A percentile compares a stretch with the other conserved stretches of the same genome.
phyloP scores from a whole-genome alignment of 2,113 vertebrate species.

The Corvus cornix region DNA sequence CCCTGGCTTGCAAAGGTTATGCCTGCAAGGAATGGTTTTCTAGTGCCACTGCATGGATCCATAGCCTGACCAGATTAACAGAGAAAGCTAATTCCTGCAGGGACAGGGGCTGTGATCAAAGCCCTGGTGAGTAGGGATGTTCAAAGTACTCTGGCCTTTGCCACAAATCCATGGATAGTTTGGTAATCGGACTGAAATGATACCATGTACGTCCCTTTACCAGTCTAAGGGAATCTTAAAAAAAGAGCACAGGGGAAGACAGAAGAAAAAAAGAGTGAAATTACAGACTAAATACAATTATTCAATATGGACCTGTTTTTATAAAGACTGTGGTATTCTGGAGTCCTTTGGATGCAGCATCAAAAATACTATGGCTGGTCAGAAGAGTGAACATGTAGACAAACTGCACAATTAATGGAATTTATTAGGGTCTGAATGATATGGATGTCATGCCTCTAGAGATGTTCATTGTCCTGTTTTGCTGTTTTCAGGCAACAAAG shows the following conservation, averaged over 20 bases:
- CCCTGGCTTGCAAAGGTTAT: not conserved
- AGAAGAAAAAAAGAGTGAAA: not conserved
- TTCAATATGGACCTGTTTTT: not conserved
- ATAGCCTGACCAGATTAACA: not conserved
- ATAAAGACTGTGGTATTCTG: not conserved
- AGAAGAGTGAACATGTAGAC: not conserved
- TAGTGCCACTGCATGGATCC: not conserved
- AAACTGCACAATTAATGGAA: not conserved
- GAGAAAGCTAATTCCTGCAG: not conserved
- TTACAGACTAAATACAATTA: not conserved
- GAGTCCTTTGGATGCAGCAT: not conserved
- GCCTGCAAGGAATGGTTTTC: not conserved
- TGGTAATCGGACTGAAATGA: not conserved
- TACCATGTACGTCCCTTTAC: not conserved
- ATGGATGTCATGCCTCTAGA: not conserved
- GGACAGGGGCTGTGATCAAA: not conserved
- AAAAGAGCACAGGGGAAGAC: not conserved
- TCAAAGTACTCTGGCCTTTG: not conserved
- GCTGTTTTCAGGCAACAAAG: conserved; percentile 4
- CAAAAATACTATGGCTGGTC: not conserved
- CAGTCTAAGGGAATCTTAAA: not conserved
- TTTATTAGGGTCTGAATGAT: not conserved
- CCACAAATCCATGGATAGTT: not conserved
- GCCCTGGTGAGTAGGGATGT: fast-evolving
- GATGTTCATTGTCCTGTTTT: not conserved